Percentiles rank a stretch among this genome's conserved stretches.
Conservation (phyloP, 92 coral and sea anemone species). For the Paragorgia papillata region DNA sequence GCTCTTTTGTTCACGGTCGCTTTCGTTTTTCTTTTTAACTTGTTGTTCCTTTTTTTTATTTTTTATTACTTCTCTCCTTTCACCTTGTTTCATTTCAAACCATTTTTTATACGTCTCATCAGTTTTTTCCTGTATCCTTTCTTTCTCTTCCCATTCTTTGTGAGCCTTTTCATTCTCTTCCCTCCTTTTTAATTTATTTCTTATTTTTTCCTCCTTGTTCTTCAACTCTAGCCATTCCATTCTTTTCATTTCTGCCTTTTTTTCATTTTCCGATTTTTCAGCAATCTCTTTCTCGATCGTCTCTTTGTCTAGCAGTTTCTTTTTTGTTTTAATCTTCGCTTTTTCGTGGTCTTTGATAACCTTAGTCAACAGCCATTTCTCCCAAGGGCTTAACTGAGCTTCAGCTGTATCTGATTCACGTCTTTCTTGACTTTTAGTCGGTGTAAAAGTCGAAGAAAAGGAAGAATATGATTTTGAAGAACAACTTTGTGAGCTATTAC, state of each 20-base stretch:
- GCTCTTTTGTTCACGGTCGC: constrained; percentile 67
- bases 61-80: constrained; percentile 50
- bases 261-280: constrained; percentile 56
- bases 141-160: constrained; percentile 58
- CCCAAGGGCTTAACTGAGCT: constrained; percentile 77
- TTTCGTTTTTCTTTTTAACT: constrained; percentile 64
- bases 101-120: constrained; percentile 67
- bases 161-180: constrained; percentile 43
- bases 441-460: background rate
- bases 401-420: constrained; percentile 4
- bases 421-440: background rate
- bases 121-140: constrained; percentile 71
- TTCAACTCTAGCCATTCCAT: constrained; percentile 58
- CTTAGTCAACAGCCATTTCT: constrained; percentile 82
- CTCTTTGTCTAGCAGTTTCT: constrained; percentile 52
- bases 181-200: constrained; percentile 46
- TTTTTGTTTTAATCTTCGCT: constrained; percentile 52
- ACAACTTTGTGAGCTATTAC: background rate
- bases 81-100: constrained; percentile 66
- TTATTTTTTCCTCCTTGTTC: constrained; percentile 44
- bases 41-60: constrained; percentile 60
- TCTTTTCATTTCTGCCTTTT: constrained; percentile 41
- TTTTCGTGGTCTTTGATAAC: constrained; percentile 65
- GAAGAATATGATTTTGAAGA: background rate
- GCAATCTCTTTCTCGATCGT: constrained; percentile 50